Percentiles rank a stretch among this genome's conserved stretches.
These are phyloP conservation scores for Ecliptopera silaceata DNA, from an alignment of 2,888 invertebrate genomes.

Conservation along the genomic window DNA sequence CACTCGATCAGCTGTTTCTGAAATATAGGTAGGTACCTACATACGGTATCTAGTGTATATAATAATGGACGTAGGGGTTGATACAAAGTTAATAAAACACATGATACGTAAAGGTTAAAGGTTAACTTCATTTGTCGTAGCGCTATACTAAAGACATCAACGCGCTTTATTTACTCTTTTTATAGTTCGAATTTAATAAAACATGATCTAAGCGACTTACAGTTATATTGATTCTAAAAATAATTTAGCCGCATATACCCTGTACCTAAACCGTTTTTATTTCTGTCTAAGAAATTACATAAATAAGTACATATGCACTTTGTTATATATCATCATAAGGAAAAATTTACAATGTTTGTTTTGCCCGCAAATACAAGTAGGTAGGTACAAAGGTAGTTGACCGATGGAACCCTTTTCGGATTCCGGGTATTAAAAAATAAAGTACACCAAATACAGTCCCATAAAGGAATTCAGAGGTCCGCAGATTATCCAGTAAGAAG, in stretches of 20 bases:
- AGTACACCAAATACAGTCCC: conserved; percentile 8
- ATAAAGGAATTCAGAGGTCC: conserved; percentile 11
- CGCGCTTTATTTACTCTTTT: conserved; percentile 43
- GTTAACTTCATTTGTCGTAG: conserved; percentile 9
- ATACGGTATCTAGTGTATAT: neutral
- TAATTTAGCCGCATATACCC: too few relatives aligned
- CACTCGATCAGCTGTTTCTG: conserved; percentile 1
- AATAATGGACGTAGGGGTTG: neutral
- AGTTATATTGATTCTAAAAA: too few relatives aligned
- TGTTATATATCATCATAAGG: conserved; percentile 8
- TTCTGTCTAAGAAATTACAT: too few relatives aligned
- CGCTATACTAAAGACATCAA: conserved; percentile 61
- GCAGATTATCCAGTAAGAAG: neutral
- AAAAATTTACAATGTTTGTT: conserved; percentile 19
- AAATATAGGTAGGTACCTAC: conserved; percentile 3
- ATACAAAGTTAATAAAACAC: conserved; percentile 14
- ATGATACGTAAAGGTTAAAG: conserved; percentile 27
- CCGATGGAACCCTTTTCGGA: conserved; percentile 24
- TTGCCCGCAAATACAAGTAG: conserved; percentile 6
- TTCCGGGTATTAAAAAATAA: conserved; percentile 28
- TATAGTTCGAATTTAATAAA: conserved; percentile 5
- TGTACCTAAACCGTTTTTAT: too few relatives aligned
- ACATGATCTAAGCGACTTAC: neutral
- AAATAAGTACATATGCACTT: too few relatives aligned
- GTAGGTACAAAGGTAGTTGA: conserved; percentile 11